Evolutionary conservation across 1,140 invertebrate species (phyloP), one percentile per base, ranked within the genome.

Genomic region (Charaxes varanes): DNA sequence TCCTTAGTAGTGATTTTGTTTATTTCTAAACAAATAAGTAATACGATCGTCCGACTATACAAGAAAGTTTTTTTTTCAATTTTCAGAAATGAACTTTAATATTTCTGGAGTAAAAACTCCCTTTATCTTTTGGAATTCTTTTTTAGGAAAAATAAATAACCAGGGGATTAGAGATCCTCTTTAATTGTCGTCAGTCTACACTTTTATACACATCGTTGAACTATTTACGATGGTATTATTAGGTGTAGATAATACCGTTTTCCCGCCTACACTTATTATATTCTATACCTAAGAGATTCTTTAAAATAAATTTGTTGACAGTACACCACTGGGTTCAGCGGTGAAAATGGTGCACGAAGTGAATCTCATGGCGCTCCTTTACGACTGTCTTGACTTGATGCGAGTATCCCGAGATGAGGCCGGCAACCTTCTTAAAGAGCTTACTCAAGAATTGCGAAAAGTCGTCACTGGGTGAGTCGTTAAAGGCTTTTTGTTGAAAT

Each of bases 331-430:
- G 8, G 60, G 57, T 2, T 78, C 77, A 0, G 44, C 59, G 11
- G 23, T 37, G 6, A 52, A 61, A 6, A 18, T 68, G 21, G 40
- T 63, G 3, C 50, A 63, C 21, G 72, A 77, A 18, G 57, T 74
- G 23, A 76, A 78, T 36, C 44, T 76, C 10, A 70, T 66, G 73
- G 69, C 62, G 30, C 46, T 79, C 1, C 19, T 82, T 10, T 72
- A 63, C 28, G 74, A 79, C 33, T 65, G 62, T 21, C 28, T 78
- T 48, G 74, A 78, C 43, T 41, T 61, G 0, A 71, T 82, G 73
- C 51, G 65, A n/a, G 60, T 70, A 4, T 54, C 63, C 0, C 53
- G 74, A 1, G 78, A 78, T 16, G 73, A 79, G 3, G 74, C 74
- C 0, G 56, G 61, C 3, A 37, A 58, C n/a, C 45, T 79, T 4